Percentiles rank a stretch among this genome's conserved stretches.
phyloP scores from a whole-genome alignment of 2,113 vertebrate genomes.

The Notothenia coriiceps region DNA sequence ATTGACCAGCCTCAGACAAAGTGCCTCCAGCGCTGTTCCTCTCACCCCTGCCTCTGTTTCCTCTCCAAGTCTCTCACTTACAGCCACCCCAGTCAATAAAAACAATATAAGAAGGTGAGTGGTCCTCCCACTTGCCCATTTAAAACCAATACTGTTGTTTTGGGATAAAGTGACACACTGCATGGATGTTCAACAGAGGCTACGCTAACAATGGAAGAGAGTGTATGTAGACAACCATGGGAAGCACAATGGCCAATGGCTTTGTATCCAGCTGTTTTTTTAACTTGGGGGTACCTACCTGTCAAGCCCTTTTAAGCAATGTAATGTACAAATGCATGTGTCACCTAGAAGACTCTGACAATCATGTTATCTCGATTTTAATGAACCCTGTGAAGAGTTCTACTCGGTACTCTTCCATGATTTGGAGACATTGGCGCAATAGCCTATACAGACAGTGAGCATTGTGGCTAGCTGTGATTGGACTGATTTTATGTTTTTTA shows the following conservation, averaged over 20 bases:
- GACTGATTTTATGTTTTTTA: too few relatives aligned
- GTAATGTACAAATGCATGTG: too few relatives aligned
- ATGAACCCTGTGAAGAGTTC: too few relatives aligned
- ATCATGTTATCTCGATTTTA: too few relatives aligned
- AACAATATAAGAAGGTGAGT: conserved; percentile 39
- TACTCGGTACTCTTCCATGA: too few relatives aligned
- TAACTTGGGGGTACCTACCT: too few relatives aligned
- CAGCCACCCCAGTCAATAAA: conserved; percentile 56
- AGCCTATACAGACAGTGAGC: too few relatives aligned
- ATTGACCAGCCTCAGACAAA: conserved; percentile 33
- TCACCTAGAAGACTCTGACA: too few relatives aligned
- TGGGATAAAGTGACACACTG: conserved; percentile 28
- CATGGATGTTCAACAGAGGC: conserved; percentile 6
- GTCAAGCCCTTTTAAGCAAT: too few relatives aligned
- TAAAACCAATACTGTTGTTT: conserved; percentile 44
- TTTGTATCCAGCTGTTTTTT: conserved; percentile 37
- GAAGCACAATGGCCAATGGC: conserved; percentile 59
- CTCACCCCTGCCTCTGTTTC: conserved; percentile 33
- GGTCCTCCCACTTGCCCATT: conserved; percentile 36
- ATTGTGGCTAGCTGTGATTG: too few relatives aligned
- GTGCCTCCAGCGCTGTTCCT: conserved; percentile 4
- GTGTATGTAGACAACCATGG: conserved; percentile 52
- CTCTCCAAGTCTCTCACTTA: conserved; percentile 40
- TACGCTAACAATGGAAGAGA: conserved; percentile 13
- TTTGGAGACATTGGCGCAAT: too few relatives aligned